phyloP scores from a whole-genome alignment of 2,113 vertebrate species.

The Bos indicus region DNA sequence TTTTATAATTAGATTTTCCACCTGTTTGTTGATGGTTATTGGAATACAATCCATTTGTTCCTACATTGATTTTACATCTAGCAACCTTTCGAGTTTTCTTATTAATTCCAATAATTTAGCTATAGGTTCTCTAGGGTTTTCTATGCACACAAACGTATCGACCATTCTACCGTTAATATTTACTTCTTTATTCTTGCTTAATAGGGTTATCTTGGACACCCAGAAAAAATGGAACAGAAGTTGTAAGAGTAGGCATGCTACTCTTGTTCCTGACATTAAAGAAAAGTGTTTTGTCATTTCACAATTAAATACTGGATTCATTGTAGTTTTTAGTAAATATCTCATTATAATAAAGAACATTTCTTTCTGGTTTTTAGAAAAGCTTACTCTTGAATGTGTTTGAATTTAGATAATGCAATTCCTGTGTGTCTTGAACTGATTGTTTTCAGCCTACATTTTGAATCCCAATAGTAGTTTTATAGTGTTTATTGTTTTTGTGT shows the following conservation, averaged over 20 bases:
- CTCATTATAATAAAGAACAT: background rate
- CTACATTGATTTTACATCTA: background rate
- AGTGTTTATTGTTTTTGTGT: background rate
- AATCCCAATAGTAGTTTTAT: background rate
- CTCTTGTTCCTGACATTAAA: background rate
- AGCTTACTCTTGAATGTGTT: background rate
- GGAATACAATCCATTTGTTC: background rate
- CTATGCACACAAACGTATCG: background rate
- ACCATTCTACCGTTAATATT: background rate
- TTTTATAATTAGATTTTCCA: constrained; percentile 8
- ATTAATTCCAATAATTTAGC: background rate
- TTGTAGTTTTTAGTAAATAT: background rate
- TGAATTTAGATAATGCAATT: background rate
- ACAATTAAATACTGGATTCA: background rate
- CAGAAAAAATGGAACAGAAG: background rate
- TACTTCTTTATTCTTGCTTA: background rate
- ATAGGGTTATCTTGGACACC: background rate
- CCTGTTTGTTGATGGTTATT: background rate
- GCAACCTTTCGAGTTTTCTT: background rate
- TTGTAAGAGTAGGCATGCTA: background rate
- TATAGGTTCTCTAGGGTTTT: background rate
- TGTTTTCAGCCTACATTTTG: background rate
- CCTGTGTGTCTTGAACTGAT: background rate
- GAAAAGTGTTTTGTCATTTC: background rate
- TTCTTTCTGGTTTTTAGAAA: background rate